Percentiles rank a stretch among this genome's conserved stretches.
Evolutionary conservation across 2,888 invertebrate species (phyloP).

Genomic region (Acronicta aceris): DNA sequence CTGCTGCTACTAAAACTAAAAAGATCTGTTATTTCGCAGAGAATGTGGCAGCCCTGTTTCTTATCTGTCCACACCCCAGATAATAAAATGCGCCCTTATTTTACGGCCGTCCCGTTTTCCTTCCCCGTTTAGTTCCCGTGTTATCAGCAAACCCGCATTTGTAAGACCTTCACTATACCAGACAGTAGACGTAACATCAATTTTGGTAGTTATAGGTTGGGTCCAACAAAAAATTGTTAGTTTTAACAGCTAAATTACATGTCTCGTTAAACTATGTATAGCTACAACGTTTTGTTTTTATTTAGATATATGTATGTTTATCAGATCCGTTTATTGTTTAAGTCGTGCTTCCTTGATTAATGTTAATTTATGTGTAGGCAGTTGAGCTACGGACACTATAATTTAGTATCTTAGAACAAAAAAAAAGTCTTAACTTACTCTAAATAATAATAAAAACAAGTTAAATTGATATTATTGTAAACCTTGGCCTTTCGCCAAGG

Average conservation of each 20-base stretch:
- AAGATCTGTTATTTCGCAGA: conserved; percentile 20
- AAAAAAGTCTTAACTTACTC: background rate
- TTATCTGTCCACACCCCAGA: conserved; percentile 75
- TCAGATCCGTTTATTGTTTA: conserved; percentile 50
- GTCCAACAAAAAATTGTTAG: conserved; percentile 11
- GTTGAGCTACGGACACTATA: too few relatives aligned
- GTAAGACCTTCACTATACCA: conserved; percentile 21
- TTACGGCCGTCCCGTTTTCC: conserved; percentile 48
- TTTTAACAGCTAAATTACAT: conserved; percentile 30
- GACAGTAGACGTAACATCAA: conserved; percentile 14
- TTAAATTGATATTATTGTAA: conserved; percentile 48
- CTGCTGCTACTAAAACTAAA: background rate
- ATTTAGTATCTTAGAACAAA: background rate
- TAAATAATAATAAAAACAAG: conserved; percentile 1
- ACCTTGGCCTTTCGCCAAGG: conserved; percentile 69
- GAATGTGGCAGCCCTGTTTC: conserved; percentile 63
- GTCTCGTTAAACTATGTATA: conserved; percentile 19
- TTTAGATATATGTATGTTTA: conserved; percentile 20
- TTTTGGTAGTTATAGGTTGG: conserved; percentile 23
- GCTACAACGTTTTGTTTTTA: conserved; percentile 14
- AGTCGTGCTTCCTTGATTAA: conserved; percentile 43
- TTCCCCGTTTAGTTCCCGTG: conserved; percentile 54
- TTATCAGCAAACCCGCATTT: conserved; percentile 47
- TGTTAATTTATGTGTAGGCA: conserved; percentile 35
- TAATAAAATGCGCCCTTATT: conserved; percentile 71